Base-by-base conservation (phyloP, 2,797 vertebrate genomes). In the Syncerus caffer region DNA sequence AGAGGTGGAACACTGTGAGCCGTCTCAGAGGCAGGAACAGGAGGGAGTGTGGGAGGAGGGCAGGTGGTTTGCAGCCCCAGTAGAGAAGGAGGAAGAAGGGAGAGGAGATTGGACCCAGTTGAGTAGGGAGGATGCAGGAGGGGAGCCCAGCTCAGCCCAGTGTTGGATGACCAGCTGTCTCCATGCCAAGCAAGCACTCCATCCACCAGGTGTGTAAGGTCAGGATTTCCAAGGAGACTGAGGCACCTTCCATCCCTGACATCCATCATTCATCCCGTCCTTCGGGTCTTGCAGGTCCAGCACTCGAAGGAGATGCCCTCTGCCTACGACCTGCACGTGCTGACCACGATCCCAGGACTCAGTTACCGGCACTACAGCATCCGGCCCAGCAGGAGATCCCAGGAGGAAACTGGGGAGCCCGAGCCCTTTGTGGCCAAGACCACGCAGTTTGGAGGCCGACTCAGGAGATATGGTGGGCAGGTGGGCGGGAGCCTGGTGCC, bases 261-360 rank as follows among this genome's bases (percentile, higher is more conserved):
- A 23, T 1, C 17, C 27, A n/a, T 47, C 34, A 16, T 45, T 51
- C 6, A 2, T 12, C 58, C 50, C 3, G 0, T 45, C 2, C 93
- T 3, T 85, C 38, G 86, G 96, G 34, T 97, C 34, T 3, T 95
- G 16, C 98, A 99, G 99, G 99, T 99, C 97, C 99, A 99, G 93
- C 98, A 45, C 74, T 99, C 99, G 0, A 97, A 98, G 0, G 98
- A 98, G 78, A 99, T 98, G 53, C 98, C 90, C 4, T 95, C 76
- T 38, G 98, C 98, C 6, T 99, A 99, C 27, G 99, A 99, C 93
- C 98, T 99, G 92, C 99, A 99, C 89, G 98, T 99, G 9, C 76
- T 99, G 51, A 99, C 99, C 97, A 97, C 97, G 21, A 98, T 99
- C 16, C 98, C 98, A 47, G 99, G 99, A 92, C 99, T 99, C 93